Evolutionary conservation across 2,888 invertebrate species (phyloP), one percentile per base, ranked within the genome.

Genomic region (Eupithecia centaureata): DNA sequence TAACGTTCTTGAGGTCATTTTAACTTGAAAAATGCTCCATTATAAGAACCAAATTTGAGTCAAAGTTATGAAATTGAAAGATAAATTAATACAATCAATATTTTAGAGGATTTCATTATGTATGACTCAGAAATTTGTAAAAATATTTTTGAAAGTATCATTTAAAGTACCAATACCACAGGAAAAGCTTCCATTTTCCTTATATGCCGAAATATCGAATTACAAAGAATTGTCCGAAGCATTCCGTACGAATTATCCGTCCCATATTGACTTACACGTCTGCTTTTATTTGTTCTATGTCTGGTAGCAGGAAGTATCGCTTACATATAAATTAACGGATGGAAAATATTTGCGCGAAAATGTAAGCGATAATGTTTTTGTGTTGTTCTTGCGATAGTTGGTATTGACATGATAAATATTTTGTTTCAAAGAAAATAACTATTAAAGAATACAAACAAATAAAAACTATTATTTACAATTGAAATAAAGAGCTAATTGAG

Each of bases 201-300:
- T 22, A 33, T 32, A 57, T 57, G 18, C 32, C 32, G n/a, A 57
- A 33, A 28, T 54, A 87, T 90, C 84, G 81, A 83, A 79, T 90
- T 89, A 86, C 89, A 80, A 84, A 86, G 88, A 88, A 89, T 84
- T 82, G 80, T 82, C 81, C 78, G 83, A 79, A 81, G 73, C 73
- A 30, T 57, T 56, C 57, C 12, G 32, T 57, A 86, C 82, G 86
- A 89, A 87, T 87, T 82, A 83, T 81, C 77, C 69, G 75, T 72
- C 68, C 67, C 76, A 76, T 87, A 82, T 88, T 88, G 84, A 86
- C 86, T 88, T 85, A 84, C 83, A 81, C 75, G 82, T 85, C 81
- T 78, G 71, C 79, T 80, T 77, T 73, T 77, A 54, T 47, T 52
- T 68, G 56, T 60, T 58, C 27, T 63, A 27, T 57, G 18, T 12